Conservation (phyloP, 2,888 invertebrate genomes). For the Athripsodes cinereus region DNA sequence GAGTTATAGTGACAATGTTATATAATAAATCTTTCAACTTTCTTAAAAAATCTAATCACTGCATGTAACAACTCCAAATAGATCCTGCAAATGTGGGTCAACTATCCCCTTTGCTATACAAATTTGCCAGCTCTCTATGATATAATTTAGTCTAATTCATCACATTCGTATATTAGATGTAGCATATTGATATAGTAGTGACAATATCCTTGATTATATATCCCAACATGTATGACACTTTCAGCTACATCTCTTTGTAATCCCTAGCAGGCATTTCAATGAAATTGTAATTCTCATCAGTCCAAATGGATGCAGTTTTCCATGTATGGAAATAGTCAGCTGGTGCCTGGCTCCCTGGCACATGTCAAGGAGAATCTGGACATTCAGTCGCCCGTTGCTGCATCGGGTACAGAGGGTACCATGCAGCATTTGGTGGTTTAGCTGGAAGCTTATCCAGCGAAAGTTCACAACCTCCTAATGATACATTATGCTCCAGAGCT, state of each 20-base stretch:
- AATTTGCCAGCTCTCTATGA: no score
- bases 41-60: no score
- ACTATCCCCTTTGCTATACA: no score
- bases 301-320: neutral
- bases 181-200: no score
- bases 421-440: conserved; percentile 75
- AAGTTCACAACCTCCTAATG: conserved; percentile 80
- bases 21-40: no score
- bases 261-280: neutral
- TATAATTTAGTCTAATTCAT: neutral
- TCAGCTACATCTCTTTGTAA: neutral
- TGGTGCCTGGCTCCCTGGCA: conserved; percentile 7
- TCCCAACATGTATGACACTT: no score
- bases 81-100: no score
- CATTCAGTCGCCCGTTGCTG: conserved; percentile 36
- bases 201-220: no score
- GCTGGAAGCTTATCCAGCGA: conserved; percentile 75
- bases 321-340: neutral
- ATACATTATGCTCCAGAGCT: conserved; percentile 76
- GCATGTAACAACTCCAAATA: no score
- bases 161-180: no score
- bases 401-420: conserved; percentile 88
- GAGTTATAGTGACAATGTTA: no score
- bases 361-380: conserved; percentile 41
- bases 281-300: neutral